Evolutionary conservation across 2,797 vertebrate genomes (phyloP), one percentile per base, ranked within the genome.

Genomic region (Podargus strigoides): DNA sequence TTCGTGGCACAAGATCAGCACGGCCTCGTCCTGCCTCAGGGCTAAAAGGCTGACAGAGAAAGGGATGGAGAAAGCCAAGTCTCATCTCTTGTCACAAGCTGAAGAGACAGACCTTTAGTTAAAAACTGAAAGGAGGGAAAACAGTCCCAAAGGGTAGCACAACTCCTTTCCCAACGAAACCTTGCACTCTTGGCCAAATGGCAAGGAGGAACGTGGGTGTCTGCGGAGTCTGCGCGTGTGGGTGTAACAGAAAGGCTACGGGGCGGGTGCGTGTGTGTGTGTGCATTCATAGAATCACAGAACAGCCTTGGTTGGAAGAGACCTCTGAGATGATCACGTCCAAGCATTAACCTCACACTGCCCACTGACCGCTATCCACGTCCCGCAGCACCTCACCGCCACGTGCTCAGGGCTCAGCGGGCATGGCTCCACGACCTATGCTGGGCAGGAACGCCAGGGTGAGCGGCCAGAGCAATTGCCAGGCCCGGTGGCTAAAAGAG

Each of bases 1-100:
- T 8, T 96, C 85, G 5, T 96, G 97, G 94, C 98, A 98, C 83
- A 98, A 85, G 60, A 97, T 66, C 78, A 91, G 44, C 93, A 97
- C 34, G 22, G 97, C 95, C 30, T 98, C 96, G 0, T 85, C 58
- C 0, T 95, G 95, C 62, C 93, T 85, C 92, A 98, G 89, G 73
- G 95, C 95, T 87, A 97, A 85, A 91, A 98, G 96, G 92, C 97
- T 98, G 93, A 56, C 30, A 80, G 83, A 95, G 49, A 72, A 86
- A 87, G 55, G 70, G 26, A 55, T 26, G 34, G 36, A 77, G 24
- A 36, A 41, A 93, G 34, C 81, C 36, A 92, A 20, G 16, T 32
- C 36, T 80, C 6, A 2, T 46, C 58, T 79, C 42, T 85, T 49
- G 27, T 19, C 50, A 62, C 39, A 60, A 72, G 16, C 23, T 44